phyloP scores from a whole-genome alignment of 2,113 vertebrate genomes.

The Pangasianodon gigas region DNA sequence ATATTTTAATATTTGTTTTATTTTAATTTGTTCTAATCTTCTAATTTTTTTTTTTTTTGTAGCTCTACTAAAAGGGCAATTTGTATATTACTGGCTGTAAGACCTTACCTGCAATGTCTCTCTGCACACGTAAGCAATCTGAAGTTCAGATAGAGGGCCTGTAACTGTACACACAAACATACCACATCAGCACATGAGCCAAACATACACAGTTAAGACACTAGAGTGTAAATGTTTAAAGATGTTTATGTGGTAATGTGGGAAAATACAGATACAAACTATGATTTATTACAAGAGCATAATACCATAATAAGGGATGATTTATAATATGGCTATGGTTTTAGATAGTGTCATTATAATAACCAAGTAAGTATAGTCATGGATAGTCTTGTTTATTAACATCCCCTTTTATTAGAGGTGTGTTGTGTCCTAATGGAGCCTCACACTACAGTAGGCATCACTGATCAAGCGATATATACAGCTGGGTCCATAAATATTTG shows the following conservation, averaged over 20 bases:
- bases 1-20: not conserved
- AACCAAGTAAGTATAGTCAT: not conserved
- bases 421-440: not conserved
- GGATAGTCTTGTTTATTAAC: not conserved
- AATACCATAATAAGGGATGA: not conserved
- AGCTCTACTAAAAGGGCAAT: not conserved
- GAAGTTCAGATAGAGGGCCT: slow-evolving; percentile 90
- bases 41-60: not conserved
- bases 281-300: not conserved
- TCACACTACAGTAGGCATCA: not conserved
- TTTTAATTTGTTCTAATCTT: not conserved
- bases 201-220: not conserved
- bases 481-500: not conserved
- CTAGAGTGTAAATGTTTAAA: not conserved
- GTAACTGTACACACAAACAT: slow-evolving; percentile 78
- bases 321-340: not conserved
- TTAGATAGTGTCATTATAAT: not conserved
- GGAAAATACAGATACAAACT: not conserved
- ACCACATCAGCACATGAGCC: not conserved
- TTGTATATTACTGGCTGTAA: not conserved
- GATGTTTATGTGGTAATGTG: not conserved
- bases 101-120: slow-evolving; percentile 91
- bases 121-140: slow-evolving; percentile 94
- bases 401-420: not conserved
- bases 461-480: not conserved